Evolutionary conservation across 1,140 invertebrate genomes (phyloP).

Genomic region (Drosophila oshimai): DNA sequence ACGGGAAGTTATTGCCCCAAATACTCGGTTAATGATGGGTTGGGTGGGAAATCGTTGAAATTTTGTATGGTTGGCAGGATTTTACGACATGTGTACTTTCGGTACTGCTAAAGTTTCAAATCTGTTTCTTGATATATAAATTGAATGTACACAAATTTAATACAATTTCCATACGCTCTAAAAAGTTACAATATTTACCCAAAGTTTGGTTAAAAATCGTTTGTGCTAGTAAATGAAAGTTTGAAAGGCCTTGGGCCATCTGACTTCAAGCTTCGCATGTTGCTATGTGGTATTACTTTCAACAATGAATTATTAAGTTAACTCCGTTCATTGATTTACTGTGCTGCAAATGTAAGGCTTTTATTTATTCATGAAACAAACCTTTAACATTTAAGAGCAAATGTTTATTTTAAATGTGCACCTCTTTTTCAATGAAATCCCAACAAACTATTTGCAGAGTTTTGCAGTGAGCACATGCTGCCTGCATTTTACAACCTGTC

Average conservation of each 20-base stretch:
- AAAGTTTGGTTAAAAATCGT: neutral
- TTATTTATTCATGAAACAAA: slow-evolving; percentile 3
- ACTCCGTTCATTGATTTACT: neutral
- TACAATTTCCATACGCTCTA: neutral
- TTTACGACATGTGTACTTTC: slow-evolving; percentile 15
- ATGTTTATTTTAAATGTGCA: neutral
- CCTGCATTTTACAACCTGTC: slow-evolving; percentile 37
- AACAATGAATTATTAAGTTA: neutral
- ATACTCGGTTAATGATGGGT: slow-evolving; percentile 4
- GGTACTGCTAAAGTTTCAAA: slow-evolving; percentile 5
- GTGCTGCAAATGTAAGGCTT: neutral
- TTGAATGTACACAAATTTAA: neutral
- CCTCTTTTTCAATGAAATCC: slow-evolving; percentile 10
- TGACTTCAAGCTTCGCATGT: slow-evolving; percentile 2
- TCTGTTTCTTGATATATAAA: neutral
- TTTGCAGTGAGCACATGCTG: neutral
- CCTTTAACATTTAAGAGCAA: neutral
- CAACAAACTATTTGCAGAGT: slow-evolving; percentile 43
- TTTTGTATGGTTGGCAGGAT: neutral
- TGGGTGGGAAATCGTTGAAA: slow-evolving; percentile 11
- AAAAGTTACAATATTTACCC: neutral
- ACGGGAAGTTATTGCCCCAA: slow-evolving; percentile 32
- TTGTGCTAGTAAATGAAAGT: neutral
- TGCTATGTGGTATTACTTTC: neutral
- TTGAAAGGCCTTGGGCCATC: neutral